Evolutionary conservation across 2,797 vertebrate species (phyloP).

Genomic region (Dicrostonyx torquatus): DNA sequence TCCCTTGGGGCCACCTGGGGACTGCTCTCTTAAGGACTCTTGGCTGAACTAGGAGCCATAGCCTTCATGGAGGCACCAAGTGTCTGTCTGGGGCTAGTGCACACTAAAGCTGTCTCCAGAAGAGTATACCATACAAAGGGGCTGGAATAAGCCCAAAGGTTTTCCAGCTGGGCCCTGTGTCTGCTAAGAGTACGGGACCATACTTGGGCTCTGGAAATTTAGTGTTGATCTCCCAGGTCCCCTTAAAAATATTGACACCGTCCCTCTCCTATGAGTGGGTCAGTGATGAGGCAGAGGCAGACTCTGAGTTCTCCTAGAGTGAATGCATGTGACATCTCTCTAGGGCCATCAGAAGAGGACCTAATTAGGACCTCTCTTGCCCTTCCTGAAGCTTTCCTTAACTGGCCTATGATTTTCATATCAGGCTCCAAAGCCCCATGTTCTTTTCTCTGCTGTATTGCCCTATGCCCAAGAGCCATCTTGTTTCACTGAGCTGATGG

Average conservation of each 20-base stretch:
- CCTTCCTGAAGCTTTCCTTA: not conserved
- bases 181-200: not conserved
- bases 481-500: not conserved
- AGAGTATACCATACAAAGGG: not conserved
- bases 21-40: not conserved
- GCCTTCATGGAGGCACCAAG: not conserved
- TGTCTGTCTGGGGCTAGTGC: not conserved
- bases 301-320: not conserved
- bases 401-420: not conserved
- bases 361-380: not conserved
- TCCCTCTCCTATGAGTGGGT: not conserved
- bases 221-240: not conserved
- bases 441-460: not conserved
- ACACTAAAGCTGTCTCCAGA: not conserved
- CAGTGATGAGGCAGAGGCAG: not conserved
- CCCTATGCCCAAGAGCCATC: not conserved
- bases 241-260: not conserved
- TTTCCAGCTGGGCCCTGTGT: not conserved
- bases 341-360: not conserved
- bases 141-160: not conserved
- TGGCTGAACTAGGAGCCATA: not conserved
- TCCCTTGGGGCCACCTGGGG: not conserved
- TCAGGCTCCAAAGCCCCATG: accelerated
- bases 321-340: not conserved
- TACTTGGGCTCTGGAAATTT: not conserved